Base-by-base conservation (phyloP, 1,140 invertebrate genomes). In the Anastrepha obliqua region DNA sequence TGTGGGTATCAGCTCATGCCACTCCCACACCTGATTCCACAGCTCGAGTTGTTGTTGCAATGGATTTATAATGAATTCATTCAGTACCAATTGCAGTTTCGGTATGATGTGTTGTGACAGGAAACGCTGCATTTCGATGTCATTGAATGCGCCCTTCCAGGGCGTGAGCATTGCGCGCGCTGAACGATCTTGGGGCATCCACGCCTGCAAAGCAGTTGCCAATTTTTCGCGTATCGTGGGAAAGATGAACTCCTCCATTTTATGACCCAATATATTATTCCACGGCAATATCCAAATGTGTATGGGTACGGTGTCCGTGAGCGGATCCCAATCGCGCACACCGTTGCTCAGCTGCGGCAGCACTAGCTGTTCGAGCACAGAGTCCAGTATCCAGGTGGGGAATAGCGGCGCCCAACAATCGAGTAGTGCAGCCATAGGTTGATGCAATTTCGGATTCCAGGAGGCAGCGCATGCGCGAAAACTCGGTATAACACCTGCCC, bases 241-340 rank as follows among this genome's bases (percentile, higher is more conserved):
- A 94, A 98, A 99, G 8, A 99, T 96, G 9, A 95, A 94, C 2
- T 96, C 96, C 89, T 98, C 96, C 90, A 99, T 91, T 74, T 94
- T 94, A 3, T 91, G 89, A 64, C 95, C 95, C 58, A 93, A 81
- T 8, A 93, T 91, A 4, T 85, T 88, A 17, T 91, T 90, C 99
- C 99, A 99, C 0, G 99, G 99, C 94, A 99, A 96, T 87, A 99
- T 96, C 99, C 99, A 99, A 8, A 96, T 95, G 94, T 99, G 98
- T 89, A 99, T 97, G 2, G 98, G 98, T 86, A 99, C 95, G 0
- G 96, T 97, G 91, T 99, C 99, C 0, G 96, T 97, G 0, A 98
- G 94, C 0, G 99, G 99, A 94, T 99, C 98, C 99, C 99, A 99
- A 64, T 96, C 95, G 65, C 97, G 96, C 0, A 99, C 98, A 89